Conservation (phyloP, 2,113 vertebrate genomes). For the Anolis sagrei region DNA sequence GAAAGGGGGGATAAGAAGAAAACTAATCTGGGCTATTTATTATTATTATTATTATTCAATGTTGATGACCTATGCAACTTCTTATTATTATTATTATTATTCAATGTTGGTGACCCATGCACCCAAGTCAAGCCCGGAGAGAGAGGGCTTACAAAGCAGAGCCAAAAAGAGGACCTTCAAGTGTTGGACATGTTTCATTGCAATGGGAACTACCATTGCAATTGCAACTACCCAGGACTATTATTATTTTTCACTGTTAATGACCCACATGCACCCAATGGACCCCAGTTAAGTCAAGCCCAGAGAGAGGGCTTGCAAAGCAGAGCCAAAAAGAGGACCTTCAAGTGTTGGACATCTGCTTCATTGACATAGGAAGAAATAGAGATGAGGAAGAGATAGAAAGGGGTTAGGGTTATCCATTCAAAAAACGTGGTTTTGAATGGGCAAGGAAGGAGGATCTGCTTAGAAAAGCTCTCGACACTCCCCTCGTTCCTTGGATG, state of each 20-base stretch:
- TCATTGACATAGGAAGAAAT: not conserved
- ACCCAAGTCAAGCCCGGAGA: not conserved
- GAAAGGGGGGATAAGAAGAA: too few species aligned
- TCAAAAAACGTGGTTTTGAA: too few species aligned
- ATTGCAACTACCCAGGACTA: too few species aligned
- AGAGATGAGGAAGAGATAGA: not conserved
- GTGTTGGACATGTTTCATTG: not conserved
- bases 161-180: not conserved
- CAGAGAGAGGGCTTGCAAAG: too few species aligned
- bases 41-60: not conserved
- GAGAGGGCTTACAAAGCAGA: too few species aligned
- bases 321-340: not conserved
- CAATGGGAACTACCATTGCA: too few species aligned
- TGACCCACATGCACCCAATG: too few species aligned
- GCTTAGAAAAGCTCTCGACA: not conserved
- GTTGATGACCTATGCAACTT: too few species aligned
- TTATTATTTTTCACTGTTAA: not conserved
- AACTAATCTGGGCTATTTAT: not conserved
- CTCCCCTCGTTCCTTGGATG: not conserved
- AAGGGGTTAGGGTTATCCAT: too few species aligned
- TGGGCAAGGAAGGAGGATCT: not conserved
- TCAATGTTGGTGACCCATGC: not conserved
- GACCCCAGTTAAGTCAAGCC: not conserved
- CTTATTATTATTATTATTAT: not conserved
- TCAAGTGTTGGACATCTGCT: not conserved